These are phyloP conservation scores for Agonopterix arenella DNA, from an alignment of 2,888 invertebrate species.

Conservation along the genomic window DNA sequence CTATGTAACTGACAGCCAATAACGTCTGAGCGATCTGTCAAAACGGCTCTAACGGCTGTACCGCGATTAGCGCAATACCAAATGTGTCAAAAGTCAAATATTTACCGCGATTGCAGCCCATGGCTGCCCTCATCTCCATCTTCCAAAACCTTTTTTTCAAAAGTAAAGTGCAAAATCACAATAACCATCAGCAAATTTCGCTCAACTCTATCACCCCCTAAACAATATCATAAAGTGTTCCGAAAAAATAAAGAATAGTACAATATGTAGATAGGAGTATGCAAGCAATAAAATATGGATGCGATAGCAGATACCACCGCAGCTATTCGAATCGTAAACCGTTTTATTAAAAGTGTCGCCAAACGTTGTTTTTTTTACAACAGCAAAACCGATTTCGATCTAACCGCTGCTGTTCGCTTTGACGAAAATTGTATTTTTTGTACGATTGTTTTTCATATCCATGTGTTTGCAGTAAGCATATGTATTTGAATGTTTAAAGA, in stretches of 20 bases:
- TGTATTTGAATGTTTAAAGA: too few relatives aligned
- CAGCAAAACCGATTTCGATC: conserved; percentile 18
- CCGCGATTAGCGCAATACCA: too few relatives aligned
- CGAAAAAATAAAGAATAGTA: background rate
- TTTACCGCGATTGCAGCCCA: too few relatives aligned
- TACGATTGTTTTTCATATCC: background rate
- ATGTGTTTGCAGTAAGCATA: too few relatives aligned
- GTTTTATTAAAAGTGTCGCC: conserved; percentile 40
- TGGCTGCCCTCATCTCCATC: too few relatives aligned
- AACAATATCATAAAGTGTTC: background rate
- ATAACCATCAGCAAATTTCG: background rate
- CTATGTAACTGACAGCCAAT: too few relatives aligned
- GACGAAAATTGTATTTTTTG: background rate
- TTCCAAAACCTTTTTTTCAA: too few relatives aligned
- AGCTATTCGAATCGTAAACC: conserved; percentile 31
- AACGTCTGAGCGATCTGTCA: too few relatives aligned
- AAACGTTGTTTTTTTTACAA: conserved; percentile 13
- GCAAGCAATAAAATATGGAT: background rate
- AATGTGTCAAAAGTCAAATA: too few relatives aligned
- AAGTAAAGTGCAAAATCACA: background rate
- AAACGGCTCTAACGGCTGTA: too few relatives aligned
- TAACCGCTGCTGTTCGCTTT: background rate
- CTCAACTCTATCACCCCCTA: background rate
- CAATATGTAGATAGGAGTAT: background rate
- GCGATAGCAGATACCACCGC: conserved; percentile 17